Percentiles rank a stretch among this genome's conserved stretches.
Conservation (phyloP, 2,113 vertebrate species). For the Carassius auratus region DNA sequence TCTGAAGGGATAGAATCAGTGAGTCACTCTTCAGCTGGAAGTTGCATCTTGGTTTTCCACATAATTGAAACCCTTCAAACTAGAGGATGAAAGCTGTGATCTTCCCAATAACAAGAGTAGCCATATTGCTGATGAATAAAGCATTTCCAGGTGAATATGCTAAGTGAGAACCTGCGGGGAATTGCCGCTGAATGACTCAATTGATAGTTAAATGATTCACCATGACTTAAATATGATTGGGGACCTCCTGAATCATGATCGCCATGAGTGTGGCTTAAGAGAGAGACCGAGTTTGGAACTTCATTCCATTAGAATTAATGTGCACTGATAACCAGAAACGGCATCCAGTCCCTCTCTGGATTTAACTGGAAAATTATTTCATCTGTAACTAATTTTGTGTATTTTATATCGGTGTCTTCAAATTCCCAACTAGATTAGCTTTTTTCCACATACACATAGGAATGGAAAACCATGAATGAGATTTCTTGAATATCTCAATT, state of each 20-base stretch:
- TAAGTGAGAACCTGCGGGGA: background rate
- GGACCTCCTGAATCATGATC: conserved; percentile 41
- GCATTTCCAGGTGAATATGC: conserved; percentile 16
- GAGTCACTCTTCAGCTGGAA: conserved; percentile 25
- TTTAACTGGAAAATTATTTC: conserved; percentile 36
- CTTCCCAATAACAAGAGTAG: background rate
- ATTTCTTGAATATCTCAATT: background rate
- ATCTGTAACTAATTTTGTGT: conserved; percentile 44
- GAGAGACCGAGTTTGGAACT: conserved; percentile 37
- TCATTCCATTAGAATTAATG: conserved; percentile 37
- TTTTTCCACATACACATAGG: background rate
- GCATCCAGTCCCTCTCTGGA: conserved; percentile 19
- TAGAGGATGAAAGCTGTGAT: conserved; percentile 20
- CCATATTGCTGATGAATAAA: background rate
- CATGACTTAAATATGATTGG: conserved; percentile 42
- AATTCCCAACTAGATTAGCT: conserved; percentile 2
- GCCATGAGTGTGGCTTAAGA: conserved; percentile 32
- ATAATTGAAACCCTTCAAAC: conserved; percentile 42
- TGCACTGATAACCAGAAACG: conserved; percentile 28
- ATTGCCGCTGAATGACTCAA: conserved; percentile 32
- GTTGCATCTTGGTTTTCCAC: conserved; percentile 25
- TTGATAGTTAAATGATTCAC: conserved; percentile 54
- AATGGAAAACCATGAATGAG: conserved; percentile 14
- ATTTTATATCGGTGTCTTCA: conserved; percentile 23
- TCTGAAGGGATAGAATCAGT: conserved; percentile 18